These are phyloP conservation scores for Polypterus bichir DNA, from an alignment of 2,113 vertebrate genomes.

Conservation along the genomic window DNA sequence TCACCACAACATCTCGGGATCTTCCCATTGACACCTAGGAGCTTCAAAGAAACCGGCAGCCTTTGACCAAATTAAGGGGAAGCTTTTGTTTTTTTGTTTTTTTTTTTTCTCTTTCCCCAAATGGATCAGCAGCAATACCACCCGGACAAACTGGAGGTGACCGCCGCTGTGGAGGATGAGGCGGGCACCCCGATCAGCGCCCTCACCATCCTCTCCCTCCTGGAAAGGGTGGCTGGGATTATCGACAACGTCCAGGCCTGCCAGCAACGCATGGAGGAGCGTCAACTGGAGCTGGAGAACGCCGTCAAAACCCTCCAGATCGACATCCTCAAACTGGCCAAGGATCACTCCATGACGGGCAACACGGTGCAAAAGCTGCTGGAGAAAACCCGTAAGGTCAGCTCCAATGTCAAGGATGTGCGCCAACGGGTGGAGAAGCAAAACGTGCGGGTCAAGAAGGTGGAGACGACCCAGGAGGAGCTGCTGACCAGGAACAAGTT, in stretches of 20 bases:
- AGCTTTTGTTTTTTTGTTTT: neutral
- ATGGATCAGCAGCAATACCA: constrained; percentile 59
- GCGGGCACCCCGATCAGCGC: constrained; percentile 72
- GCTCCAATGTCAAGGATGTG: constrained; percentile 83
- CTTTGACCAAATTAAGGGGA: neutral
- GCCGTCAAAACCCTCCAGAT: constrained; percentile 79
- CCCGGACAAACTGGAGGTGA: constrained; percentile 57
- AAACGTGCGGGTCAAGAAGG: constrained; percentile 66
- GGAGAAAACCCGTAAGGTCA: constrained; percentile 86
- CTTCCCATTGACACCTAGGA: neutral
- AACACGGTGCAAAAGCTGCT: constrained; percentile 75
- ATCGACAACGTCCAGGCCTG: constrained; percentile 83
- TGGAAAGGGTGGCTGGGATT: constrained; percentile 85
- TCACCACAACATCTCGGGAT: constrained; percentile 1
- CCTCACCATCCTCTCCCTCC: constrained; percentile 77
- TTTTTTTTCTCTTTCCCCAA: neutral
- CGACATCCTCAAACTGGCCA: constrained; percentile 76
- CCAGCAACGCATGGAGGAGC: constrained; percentile 87
- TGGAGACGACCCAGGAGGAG: constrained; percentile 81
- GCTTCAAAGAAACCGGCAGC: neutral
- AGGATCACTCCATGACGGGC: constrained; percentile 70
- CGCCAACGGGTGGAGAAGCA: constrained; percentile 80
- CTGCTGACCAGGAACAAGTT: constrained; percentile 92
- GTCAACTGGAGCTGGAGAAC: constrained; percentile 74
- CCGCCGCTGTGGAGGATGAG: constrained; percentile 61